A percentile compares a stretch with the other conserved stretches of the same genome.
Conservation (phyloP, 2,888 invertebrate species). For the Protula sp. region DNA sequence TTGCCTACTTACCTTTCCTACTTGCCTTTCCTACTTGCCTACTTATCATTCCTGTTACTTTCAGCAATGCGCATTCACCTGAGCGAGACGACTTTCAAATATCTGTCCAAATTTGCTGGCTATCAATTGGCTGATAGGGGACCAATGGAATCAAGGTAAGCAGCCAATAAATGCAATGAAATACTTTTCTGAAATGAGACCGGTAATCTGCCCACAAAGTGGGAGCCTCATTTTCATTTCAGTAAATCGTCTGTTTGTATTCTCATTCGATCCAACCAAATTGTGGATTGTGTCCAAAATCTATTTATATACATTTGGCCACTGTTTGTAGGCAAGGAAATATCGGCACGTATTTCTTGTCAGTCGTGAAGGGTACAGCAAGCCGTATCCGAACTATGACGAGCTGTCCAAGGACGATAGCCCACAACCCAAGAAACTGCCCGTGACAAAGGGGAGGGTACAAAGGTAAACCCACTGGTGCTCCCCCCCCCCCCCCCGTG, state of each 20-base stretch:
- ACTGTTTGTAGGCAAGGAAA: not conserved
- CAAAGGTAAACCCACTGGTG: no score
- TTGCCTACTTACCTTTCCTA: no score
- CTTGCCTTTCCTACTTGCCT: no score
- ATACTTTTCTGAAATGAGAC: no score
- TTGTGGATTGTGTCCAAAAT: no score
- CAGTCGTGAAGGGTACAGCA: conserved; percentile 14
- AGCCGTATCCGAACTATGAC: conserved; percentile 12
- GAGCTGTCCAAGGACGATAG: conserved; percentile 8
- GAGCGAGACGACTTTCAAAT: conserved; percentile 9
- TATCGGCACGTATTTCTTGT: conserved; percentile 36
- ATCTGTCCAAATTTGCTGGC: conserved; percentile 13
- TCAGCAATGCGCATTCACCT: conserved; percentile 19
- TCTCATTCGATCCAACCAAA: no score
- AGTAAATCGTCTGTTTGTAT: not conserved
- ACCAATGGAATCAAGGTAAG: no score
- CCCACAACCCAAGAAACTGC: conserved; percentile 10
- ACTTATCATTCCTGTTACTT: no score
- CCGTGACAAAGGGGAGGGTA: conserved; percentile 5
- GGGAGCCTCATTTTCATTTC: not conserved
- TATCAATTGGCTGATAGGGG: conserved; percentile 16
- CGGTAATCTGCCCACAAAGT: not conserved
- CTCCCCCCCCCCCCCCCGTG: no score
- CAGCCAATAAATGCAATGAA: no score
- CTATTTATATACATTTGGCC: no score